Evolutionary conservation across 2,113 vertebrate species (phyloP).

Genomic region (Caloenas nicobarica): DNA sequence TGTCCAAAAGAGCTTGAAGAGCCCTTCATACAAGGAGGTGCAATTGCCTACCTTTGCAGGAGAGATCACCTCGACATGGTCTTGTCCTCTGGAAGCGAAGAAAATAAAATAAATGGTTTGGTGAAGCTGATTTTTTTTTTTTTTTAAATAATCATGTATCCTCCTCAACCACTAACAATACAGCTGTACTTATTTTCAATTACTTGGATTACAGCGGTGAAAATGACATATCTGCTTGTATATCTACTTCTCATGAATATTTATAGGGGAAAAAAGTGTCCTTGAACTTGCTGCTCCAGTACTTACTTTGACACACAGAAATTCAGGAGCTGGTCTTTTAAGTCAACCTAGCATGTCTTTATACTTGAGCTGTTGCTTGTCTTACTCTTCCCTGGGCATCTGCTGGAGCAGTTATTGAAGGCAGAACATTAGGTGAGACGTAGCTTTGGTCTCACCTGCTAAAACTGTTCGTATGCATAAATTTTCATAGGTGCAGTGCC

Average conservation of each 20-base stretch:
- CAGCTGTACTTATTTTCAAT: background rate
- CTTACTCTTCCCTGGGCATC: background rate
- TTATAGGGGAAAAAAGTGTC: background rate
- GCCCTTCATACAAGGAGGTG: accelerated
- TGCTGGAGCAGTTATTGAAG: background rate
- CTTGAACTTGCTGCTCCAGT: background rate
- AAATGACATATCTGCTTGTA: background rate
- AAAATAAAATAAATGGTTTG: background rate
- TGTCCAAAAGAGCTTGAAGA: background rate
- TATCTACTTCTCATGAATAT: background rate
- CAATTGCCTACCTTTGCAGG: background rate
- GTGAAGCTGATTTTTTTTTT: background rate
- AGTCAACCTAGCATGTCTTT: background rate
- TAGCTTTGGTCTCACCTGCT: background rate
- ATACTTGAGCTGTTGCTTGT: background rate
- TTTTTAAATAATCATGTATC: background rate
- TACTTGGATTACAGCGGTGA: background rate
- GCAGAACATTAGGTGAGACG: background rate
- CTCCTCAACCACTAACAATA: background rate
- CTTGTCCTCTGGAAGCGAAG: background rate
- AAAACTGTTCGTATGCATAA: background rate
- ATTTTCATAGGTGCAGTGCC: background rate
- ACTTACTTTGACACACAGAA: background rate
- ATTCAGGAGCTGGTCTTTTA: background rate
- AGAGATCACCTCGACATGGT: background rate